Conservation (phyloP, 2,888 invertebrate species). For the Fragum whitleyi region DNA sequence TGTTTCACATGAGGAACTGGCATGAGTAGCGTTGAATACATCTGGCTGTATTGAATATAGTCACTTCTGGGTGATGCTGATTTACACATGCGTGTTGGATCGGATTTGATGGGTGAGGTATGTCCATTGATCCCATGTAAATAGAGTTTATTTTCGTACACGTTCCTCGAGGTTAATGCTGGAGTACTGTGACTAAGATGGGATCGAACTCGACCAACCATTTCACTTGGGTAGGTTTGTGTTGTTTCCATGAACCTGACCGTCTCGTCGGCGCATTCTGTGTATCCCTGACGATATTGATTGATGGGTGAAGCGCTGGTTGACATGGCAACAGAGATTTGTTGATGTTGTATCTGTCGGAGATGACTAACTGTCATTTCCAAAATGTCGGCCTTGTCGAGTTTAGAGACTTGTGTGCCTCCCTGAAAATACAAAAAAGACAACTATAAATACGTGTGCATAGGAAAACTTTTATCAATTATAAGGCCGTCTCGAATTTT, state of each 20-base stretch:
- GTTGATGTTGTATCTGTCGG: conserved; percentile 61
- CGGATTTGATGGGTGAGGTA: conserved; percentile 49
- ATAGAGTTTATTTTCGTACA: conserved; percentile 20
- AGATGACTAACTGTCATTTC: conserved; percentile 66
- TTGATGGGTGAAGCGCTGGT: conserved; percentile 53
- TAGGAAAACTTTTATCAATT: no score
- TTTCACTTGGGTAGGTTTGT: conserved; percentile 51
- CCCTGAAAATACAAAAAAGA: conserved; percentile 41
- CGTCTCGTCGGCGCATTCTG: conserved; percentile 58
- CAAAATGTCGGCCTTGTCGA: conserved; percentile 65
- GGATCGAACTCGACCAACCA: conserved; percentile 48
- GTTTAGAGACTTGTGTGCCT: conserved; percentile 64
- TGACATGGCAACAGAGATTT: conserved; percentile 62
- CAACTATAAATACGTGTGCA: no score
- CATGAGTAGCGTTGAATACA: conserved; percentile 53
- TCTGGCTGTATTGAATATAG: conserved; percentile 29
- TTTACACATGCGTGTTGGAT: conserved; percentile 37
- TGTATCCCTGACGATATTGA: conserved; percentile 57
- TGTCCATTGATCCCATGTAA: conserved; percentile 34
- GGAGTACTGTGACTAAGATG: conserved; percentile 44
- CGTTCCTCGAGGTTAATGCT: background rate
- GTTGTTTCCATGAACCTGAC: conserved; percentile 59
- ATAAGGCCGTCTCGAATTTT: no score
- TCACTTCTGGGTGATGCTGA: conserved; percentile 47
- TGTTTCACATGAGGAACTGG: conserved; percentile 45